These are phyloP conservation scores for Pogonognathellus flavescens DNA, from an alignment of 1,140 invertebrate species.

Conservation along the genomic window DNA sequence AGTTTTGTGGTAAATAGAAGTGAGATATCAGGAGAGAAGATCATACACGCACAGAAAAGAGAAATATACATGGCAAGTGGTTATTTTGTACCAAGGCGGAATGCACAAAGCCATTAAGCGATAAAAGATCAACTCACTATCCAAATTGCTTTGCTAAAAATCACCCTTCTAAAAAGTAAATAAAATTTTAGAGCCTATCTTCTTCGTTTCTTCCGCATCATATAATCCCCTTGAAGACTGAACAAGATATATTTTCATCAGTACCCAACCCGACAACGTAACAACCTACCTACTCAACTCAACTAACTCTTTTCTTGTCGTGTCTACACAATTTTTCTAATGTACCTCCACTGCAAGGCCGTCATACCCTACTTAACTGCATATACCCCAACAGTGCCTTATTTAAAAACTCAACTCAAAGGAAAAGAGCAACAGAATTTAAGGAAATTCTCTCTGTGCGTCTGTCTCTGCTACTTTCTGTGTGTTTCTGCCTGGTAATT, in stretches of 20 bases:
- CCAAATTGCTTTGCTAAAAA: constrained; percentile 47
- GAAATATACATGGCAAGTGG: not conserved
- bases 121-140: constrained; percentile 50
- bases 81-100: not conserved
- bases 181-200: constrained; percentile 47
- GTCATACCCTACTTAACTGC: too few species aligned
- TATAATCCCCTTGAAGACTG: constrained; percentile 41
- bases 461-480: not conserved
- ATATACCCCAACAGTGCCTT: not conserved
- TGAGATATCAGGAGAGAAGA: constrained; percentile 34
- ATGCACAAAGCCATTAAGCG: constrained; percentile 16
- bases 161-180: constrained; percentile 48
- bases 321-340: not conserved
- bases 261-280: not conserved
- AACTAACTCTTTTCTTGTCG: not conserved
- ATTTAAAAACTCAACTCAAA: not conserved
- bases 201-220: constrained; percentile 47
- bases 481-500: not conserved
- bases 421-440: constrained; percentile 9
- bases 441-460: constrained; percentile 4
- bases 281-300: not conserved
- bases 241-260: constrained; percentile 41
- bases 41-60: constrained; percentile 3
- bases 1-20: constrained; percentile 39
- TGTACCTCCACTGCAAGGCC: not conserved